Evolutionary conservation across 1,140 invertebrate species (phyloP).

Genomic region (Drosophila lacertosa): DNA sequence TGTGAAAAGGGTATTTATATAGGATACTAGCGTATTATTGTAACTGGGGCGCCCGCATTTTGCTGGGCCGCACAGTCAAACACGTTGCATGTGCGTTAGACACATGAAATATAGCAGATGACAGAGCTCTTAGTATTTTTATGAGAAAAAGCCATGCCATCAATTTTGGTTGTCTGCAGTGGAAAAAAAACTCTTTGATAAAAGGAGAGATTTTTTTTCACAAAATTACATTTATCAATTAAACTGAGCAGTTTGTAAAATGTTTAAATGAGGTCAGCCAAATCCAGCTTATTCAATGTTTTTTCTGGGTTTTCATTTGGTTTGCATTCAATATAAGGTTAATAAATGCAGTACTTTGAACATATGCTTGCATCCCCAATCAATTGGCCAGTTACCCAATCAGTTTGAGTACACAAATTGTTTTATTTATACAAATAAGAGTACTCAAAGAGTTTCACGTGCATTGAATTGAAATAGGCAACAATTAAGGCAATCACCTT

Average conservation of each 20-base stretch:
- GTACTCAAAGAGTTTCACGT: too few species aligned
- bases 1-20: constrained; percentile 47
- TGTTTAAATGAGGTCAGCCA: too few species aligned
- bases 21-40: constrained; percentile 27
- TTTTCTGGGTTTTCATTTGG: too few species aligned
- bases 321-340: too few species aligned
- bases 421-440: too few species aligned
- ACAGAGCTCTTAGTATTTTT: constrained; percentile 6
- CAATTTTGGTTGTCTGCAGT: constrained; percentile 3
- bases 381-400: too few species aligned
- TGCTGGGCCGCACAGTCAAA: not conserved
- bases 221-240: constrained; percentile 25
- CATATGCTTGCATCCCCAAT: too few species aligned
- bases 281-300: too few species aligned
- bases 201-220: not conserved
- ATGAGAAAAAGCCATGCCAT: constrained; percentile 23
- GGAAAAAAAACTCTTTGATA: not conserved
- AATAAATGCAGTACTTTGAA: too few species aligned
- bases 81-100: constrained; percentile 30
- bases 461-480: not conserved
- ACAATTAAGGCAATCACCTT: constrained; percentile 23
- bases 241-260: not conserved
- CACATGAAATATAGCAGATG: constrained; percentile 46
- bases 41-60: constrained; percentile 42
- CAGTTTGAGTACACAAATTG: too few species aligned